A percentile compares a stretch with the other conserved stretches of the same genome.
Conservation (phyloP, 2,888 invertebrate genomes). For the Thumatha senex region DNA sequence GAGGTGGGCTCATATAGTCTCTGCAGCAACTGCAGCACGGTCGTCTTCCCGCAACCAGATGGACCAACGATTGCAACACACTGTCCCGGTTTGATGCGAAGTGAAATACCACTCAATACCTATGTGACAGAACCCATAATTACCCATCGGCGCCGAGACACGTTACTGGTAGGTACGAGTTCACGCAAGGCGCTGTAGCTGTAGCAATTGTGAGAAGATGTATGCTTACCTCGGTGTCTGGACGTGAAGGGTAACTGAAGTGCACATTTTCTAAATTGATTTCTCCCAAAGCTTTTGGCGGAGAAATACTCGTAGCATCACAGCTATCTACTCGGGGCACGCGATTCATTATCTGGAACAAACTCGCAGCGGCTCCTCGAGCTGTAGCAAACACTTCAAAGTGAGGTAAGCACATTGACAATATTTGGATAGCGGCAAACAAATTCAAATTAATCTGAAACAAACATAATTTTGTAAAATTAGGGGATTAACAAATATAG, state of each 20-base stretch:
- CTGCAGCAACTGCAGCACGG: conserved; percentile 89
- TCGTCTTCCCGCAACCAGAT: conserved; percentile 93
- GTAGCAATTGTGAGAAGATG: neutral
- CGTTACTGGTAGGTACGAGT: neutral
- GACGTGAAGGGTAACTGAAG: conserved; percentile 91
- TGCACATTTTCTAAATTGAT: conserved; percentile 87
- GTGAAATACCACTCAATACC: conserved; percentile 86
- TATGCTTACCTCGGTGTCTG: conserved; percentile 83
- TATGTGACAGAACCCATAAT: conserved; percentile 32
- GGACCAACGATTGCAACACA: conserved; percentile 89
- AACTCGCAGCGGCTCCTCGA: conserved; percentile 87
- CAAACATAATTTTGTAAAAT: neutral
- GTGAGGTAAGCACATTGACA: conserved; percentile 89
- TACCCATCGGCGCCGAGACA: too few relatives aligned
- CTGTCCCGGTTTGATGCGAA: conserved; percentile 86
- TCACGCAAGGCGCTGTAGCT: too few relatives aligned
- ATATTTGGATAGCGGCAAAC: conserved; percentile 89
- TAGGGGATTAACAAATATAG: neutral
- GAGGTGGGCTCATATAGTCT: conserved; percentile 87
- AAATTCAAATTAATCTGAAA: conserved; percentile 88
- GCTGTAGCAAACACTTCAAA: conserved; percentile 89
- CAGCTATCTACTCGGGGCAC: conserved; percentile 88
- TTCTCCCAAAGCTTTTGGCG: conserved; percentile 84
- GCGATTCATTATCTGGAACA: conserved; percentile 89
- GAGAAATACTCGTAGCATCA: conserved; percentile 83